Evolutionary conservation across 2,888 invertebrate genomes (phyloP).

Genomic region (Andrena dorsata): DNA sequence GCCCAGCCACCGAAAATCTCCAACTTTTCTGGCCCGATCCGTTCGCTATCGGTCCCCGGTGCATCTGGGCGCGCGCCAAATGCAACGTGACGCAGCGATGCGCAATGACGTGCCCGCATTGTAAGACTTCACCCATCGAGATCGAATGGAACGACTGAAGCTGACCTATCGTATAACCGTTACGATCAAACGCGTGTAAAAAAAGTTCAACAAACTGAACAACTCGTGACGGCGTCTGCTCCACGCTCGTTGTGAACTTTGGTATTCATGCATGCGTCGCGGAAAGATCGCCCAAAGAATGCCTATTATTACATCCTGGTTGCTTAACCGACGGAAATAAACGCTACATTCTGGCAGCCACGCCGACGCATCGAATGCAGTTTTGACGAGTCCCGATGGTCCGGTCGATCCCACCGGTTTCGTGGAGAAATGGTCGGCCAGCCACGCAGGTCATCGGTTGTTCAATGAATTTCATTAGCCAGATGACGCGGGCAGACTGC

Average conservation of each 20-base stretch:
- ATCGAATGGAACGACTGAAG: background rate
- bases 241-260: background rate
- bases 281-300: background rate
- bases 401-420: background rate
- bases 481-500: constrained; percentile 2
- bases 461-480: constrained; percentile 7
- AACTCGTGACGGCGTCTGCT: background rate
- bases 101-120: constrained; percentile 54
- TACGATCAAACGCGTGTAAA: background rate
- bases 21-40: constrained; percentile 48
- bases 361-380: background rate
- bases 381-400: background rate
- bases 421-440: background rate
- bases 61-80: constrained; percentile 55
- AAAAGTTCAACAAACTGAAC: background rate
- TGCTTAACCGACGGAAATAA: constrained; percentile 50
- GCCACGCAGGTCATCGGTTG: background rate
- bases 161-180: background rate
- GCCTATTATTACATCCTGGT: constrained; percentile 32
- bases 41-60: constrained; percentile 39
- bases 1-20: constrained; percentile 8
- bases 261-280: constrained; percentile 1
- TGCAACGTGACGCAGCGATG: constrained; percentile 50
- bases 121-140: constrained; percentile 11
- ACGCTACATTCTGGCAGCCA: constrained; percentile 24